A percentile compares a stretch with the other conserved stretches of the same genome.
Evolutionary conservation across 2,797 vertebrate genomes (phyloP).

Genomic region (Botia kubotai): DNA sequence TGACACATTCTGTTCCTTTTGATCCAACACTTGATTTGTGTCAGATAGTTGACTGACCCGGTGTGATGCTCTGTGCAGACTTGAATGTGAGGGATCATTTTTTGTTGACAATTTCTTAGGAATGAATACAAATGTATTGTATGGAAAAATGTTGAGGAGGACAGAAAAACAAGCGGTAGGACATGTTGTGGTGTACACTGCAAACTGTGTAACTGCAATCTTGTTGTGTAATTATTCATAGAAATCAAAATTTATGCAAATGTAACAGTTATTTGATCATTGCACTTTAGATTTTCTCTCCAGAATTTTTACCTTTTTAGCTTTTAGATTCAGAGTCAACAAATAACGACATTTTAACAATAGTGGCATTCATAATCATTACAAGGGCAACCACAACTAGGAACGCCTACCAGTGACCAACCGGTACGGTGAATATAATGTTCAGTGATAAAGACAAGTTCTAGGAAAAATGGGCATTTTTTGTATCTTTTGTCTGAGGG

Average conservation of each 20-base stretch:
- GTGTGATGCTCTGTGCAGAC: background rate
- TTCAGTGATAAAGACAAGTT: background rate
- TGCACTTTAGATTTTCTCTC: no score
- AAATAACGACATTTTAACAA: background rate
- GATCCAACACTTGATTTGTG: slow-evolving; percentile 52
- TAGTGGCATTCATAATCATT: no score
- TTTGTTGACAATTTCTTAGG: background rate
- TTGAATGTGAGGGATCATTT: slow-evolving; percentile 11
- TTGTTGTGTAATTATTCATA: no score
- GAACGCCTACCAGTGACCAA: no score
- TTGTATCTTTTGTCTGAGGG: background rate
- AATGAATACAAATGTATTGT: background rate
- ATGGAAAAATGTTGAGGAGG: background rate
- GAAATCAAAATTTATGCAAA: no score
- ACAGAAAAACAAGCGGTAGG: background rate
- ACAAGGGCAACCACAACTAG: no score
- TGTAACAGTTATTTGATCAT: no score
- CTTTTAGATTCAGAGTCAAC: background rate
- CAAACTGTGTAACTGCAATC: no score
- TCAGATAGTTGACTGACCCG: slow-evolving; percentile 38
- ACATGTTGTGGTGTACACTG: background rate
- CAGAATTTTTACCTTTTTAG: no score
- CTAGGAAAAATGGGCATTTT: background rate
- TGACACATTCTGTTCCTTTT: slow-evolving; percentile 65
- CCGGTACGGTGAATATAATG: background rate